phyloP scores from a whole-genome alignment of 2,888 invertebrate species.

The Dryococelus australis region DNA sequence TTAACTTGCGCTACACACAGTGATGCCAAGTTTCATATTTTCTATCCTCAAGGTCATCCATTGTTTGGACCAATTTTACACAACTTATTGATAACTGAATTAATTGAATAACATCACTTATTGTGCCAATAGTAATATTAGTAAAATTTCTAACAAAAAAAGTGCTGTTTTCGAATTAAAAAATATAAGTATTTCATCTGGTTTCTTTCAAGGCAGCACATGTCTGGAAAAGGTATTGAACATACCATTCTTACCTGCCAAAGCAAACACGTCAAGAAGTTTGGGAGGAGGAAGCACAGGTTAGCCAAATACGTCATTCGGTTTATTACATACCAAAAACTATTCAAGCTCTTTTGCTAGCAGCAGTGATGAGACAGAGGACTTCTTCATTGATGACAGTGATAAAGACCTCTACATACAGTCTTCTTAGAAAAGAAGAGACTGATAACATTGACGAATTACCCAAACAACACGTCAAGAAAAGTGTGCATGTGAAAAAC shows the following conservation, averaged over 20 bases:
- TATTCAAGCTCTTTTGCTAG: neutral
- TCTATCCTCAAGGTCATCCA: no score
- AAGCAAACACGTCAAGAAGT: neutral
- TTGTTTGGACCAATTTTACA: no score
- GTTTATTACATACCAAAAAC: neutral
- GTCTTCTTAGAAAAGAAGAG: neutral
- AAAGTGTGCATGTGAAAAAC: neutral
- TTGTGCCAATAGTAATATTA: neutral
- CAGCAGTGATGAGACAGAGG: neutral
- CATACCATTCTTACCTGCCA: neutral
- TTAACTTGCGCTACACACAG: no score
- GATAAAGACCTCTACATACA: neutral
- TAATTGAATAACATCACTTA: neutral
- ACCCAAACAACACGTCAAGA: neutral
- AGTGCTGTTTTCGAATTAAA: neutral
- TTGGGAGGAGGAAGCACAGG: neutral
- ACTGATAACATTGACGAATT: neutral
- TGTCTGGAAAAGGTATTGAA: neutral
- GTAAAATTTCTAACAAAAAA: neutral
- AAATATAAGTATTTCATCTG: neutral
- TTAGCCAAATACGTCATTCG: neutral
- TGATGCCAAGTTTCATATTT: no score
- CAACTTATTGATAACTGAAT: no score
- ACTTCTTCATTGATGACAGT: neutral
- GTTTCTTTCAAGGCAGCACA: neutral